Percentiles rank a stretch among this genome's conserved stretches.
Conservation (phyloP, 2,113 vertebrate genomes). For the Stomatorhinus ivindoensis region DNA sequence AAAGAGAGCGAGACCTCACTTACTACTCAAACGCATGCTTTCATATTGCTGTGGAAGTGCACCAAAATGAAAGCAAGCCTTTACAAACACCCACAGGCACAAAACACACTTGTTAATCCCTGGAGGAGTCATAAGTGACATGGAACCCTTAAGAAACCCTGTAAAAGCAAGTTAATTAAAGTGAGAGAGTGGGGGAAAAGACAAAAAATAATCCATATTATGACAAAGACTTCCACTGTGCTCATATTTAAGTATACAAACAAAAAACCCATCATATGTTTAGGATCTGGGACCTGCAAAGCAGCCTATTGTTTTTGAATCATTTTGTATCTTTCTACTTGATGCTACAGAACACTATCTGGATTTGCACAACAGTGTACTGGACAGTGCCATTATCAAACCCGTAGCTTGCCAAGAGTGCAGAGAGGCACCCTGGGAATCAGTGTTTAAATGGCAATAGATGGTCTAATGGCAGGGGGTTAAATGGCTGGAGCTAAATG, state of each 20-base stretch:
- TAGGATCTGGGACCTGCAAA: background rate
- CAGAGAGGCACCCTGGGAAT: background rate
- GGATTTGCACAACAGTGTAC: background rate
- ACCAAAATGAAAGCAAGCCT: background rate
- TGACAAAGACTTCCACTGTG: background rate
- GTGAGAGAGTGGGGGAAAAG: background rate
- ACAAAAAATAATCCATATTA: background rate
- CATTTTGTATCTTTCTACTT: background rate
- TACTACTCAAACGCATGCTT: background rate
- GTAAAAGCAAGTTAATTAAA: background rate
- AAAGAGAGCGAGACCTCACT: background rate
- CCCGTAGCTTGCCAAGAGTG: background rate
- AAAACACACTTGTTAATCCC: background rate
- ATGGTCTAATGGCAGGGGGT: background rate
- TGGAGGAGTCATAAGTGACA: background rate
- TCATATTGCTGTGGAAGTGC: background rate
- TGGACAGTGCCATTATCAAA: background rate
- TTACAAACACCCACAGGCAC: background rate
- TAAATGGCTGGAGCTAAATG: background rate
- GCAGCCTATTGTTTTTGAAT: background rate
- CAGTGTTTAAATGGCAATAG: background rate
- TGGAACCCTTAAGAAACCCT: background rate
- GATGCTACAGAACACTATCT: background rate
- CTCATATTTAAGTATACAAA: background rate
- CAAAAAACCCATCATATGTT: background rate